phyloP scores from a whole-genome alignment of 2,113 vertebrate genomes.

The Sylvilagus bachmani region DNA sequence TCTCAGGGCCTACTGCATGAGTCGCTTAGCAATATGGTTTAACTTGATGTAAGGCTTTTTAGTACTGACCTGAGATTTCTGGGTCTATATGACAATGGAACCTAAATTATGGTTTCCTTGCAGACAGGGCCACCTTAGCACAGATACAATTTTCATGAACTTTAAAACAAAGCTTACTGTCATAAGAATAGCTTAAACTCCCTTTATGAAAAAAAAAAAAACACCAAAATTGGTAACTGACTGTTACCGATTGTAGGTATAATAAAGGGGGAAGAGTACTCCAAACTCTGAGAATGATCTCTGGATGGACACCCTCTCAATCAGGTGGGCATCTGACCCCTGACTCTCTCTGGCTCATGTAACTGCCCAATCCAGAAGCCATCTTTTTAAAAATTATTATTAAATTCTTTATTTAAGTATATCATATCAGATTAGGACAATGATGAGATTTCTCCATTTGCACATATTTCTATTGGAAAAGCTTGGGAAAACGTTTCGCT shows the following conservation, averaged over 20 bases:
- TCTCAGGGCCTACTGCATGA: neutral
- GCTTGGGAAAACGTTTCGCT: neutral
- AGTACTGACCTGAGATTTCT: neutral
- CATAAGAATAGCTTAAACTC: neutral
- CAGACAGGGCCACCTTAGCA: neutral
- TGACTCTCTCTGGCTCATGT: neutral
- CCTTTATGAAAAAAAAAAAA: neutral
- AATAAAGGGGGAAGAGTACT: neutral
- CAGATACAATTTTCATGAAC: neutral
- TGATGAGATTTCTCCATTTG: constrained; percentile 35
- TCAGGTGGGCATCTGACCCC: rapidly evolving
- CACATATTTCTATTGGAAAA: neutral
- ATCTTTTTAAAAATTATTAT: neutral
- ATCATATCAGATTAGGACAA: neutral
- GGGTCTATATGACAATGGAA: neutral
- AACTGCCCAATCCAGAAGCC: too few relatives aligned
- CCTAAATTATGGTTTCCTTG: too few relatives aligned
- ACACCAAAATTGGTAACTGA: neutral
- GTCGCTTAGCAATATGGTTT: neutral
- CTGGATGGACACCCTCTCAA: neutral
- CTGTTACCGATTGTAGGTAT: neutral
- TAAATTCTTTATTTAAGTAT: constrained; percentile 36
- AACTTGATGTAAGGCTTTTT: neutral
- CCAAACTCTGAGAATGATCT: neutral
- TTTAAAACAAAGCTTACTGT: neutral